Base-by-base conservation (phyloP, 2,113 vertebrate genomes). In the Numenius arquata region DNA sequence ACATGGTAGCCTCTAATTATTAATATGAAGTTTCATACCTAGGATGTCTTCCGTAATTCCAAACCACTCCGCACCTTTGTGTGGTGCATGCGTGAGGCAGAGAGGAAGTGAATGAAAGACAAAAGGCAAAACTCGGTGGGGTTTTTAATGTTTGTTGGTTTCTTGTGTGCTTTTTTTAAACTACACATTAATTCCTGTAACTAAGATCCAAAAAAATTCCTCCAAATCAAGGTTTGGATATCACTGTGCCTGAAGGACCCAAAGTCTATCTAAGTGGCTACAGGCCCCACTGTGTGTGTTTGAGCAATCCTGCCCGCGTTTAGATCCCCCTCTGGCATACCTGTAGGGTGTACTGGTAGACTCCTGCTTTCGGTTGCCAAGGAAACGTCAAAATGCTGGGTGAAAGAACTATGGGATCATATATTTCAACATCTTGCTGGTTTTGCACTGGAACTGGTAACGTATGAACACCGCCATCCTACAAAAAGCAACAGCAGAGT, bases 351-450 rank as follows among this genome's bases (percentile, higher is more conserved):
- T 99, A 99, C 96, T 99, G 99, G 98, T 99, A 99, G 19, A 98
- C 97, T 79, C 99, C 99, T 13, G 98, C 97, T 96, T 98, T 99
- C 17, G 99, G 98, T 96, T 99, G 99, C 99, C 99, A 99, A n/a
- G 99, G 99, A 97, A 99, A 99, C 0, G 98, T 99, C 93, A 99
- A 97, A 96, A 99, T 98, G 93, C 97, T 98, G 19, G 99, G 99
- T 36, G 94, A 96, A 34, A 99, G 99, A 32, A 99, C 95, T 94
- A 99, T 99, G 21, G 99, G 99, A 65, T 98, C 88, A 71, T 99
- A 99, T 88, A 99, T 99, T 96, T 99, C 99, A 32, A 99, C 99
- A 62, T 99, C 99, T 97, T 99, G 99, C 93, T 99, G 99, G 96
- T 99, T 99, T 96, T 95, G 96, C 76, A 99, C 98, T 3, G 99